Percentiles rank a stretch among this genome's conserved stretches.
Evolutionary conservation across 2,888 invertebrate genomes (phyloP).

Genomic region (Lacanobia wlatinum): DNA sequence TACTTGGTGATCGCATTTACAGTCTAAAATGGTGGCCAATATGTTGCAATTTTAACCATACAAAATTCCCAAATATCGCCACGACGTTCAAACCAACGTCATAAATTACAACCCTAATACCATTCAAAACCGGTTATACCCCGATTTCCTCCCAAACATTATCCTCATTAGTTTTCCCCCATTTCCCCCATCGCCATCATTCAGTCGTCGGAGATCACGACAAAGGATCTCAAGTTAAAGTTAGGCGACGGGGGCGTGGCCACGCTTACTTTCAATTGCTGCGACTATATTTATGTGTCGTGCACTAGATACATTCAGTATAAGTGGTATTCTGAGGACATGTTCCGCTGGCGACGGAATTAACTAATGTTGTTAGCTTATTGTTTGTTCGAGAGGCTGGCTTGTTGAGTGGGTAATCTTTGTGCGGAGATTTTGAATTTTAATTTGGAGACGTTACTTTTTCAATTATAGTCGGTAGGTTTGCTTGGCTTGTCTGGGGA

Average conservation of each 20-base stretch:
- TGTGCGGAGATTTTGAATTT: not conserved
- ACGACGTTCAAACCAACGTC: conserved; percentile 19
- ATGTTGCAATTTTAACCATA: too few relatives aligned
- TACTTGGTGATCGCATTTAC: too few relatives aligned
- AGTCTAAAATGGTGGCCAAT: too few relatives aligned
- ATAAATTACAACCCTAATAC: conserved; percentile 48
- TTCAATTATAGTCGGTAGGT: not conserved
- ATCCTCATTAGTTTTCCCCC: conserved; percentile 65
- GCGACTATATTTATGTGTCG: conserved; percentile 81
- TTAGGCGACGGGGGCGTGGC: conserved; percentile 71
- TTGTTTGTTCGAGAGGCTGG: conserved; percentile 25
- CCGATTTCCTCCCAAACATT: conserved; percentile 62
- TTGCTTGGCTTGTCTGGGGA: too few relatives aligned
- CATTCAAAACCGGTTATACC: conserved; percentile 60
- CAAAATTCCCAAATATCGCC: too few relatives aligned
- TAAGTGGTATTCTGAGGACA: conserved; percentile 83
- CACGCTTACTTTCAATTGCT: conserved; percentile 84
- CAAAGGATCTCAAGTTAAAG: conserved; percentile 70
- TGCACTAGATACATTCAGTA: conserved; percentile 83
- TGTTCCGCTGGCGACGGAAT: conserved; percentile 63
- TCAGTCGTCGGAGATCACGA: conserved; percentile 70
- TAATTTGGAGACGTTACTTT: not conserved
- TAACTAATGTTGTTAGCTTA: conserved; percentile 41
- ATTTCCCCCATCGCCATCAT: conserved; percentile 62
- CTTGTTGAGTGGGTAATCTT: conserved; percentile 4